A percentile compares a stretch with the other conserved stretches of the same genome.
These are phyloP conservation scores for Parauchenoglanis ngamensis DNA, from an alignment of 2,797 vertebrate genomes.

Conservation along the genomic window DNA sequence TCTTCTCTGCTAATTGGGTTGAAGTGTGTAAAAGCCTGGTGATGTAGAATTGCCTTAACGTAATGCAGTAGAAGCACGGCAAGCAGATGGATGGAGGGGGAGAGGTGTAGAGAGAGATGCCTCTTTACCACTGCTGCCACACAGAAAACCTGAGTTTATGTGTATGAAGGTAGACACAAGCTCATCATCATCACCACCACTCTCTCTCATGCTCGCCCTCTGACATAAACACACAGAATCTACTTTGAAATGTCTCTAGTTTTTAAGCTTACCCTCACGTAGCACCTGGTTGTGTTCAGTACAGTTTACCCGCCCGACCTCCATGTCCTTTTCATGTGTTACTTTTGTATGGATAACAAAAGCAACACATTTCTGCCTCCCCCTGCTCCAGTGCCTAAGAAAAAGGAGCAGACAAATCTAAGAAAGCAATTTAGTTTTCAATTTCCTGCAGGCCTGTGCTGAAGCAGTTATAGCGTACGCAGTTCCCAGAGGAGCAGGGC, in stretches of 20 bases:
- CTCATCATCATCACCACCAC: not conserved
- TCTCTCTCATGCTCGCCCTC: not conserved
- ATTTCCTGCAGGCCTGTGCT: constrained; percentile 76
- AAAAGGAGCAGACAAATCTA: constrained; percentile 63
- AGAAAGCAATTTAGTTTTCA: constrained; percentile 78
- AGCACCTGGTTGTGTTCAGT: constrained; percentile 16
- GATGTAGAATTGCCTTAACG: constrained; percentile 37
- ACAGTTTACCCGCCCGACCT: constrained; percentile 25
- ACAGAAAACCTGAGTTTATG: constrained; percentile 45
- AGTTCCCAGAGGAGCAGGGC: constrained; percentile 69
- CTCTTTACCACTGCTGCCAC: constrained; percentile 38
- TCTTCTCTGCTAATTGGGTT: constrained; percentile 35
- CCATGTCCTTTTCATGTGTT: constrained; percentile 8
- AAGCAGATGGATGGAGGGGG: constrained; percentile 40
- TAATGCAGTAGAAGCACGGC: constrained; percentile 31
- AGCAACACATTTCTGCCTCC: constrained; percentile 33
- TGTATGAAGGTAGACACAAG: constrained; percentile 39
- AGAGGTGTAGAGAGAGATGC: constrained; percentile 9
- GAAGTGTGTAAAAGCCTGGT: constrained; percentile 41
- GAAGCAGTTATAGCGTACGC: constrained; percentile 70
- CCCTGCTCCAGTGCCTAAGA: constrained; percentile 40
- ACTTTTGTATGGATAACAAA: constrained; percentile 48
- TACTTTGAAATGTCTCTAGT: not conserved
- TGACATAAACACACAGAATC: constrained; percentile 15
- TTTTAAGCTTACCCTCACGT: constrained; percentile 22